Base-by-base conservation (phyloP, 2,888 invertebrate genomes). In the Venusia cambrica region DNA sequence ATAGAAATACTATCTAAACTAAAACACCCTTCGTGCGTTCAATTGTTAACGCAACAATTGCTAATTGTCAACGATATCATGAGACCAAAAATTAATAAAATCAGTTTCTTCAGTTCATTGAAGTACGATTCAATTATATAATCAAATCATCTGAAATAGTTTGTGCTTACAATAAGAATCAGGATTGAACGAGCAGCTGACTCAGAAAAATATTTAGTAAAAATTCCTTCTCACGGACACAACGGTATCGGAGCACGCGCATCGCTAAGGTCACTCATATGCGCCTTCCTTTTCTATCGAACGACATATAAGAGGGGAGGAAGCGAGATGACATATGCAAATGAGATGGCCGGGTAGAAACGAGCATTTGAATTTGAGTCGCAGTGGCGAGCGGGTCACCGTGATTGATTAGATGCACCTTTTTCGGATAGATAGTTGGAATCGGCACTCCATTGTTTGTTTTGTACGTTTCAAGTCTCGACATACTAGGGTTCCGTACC, bases 331-430 rank as follows among this genome's bases (percentile, higher is more conserved):
- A 45, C 31, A 11, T 62, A 78, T 79, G 79, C 73, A 79, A 83
- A 84, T 79, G 74, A 65, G 48, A 46, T 36, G 22, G 13, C 50
- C 48, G 42, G 51, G 61, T 62, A 69, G 75, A 80, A 73, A 62
- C 16, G 63, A 66, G 58, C 67, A 65, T 70, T 68, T 61, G 38
- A 43, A 38, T 40, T 40, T 47, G 64, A 71, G 62, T 74, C 61
- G 73, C 62, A 66, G 72, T 66, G 64, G 69, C 67, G 62, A 71
- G 59, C 65, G 61, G 66, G 60, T 68, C 65, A 59, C 46, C 47
- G 62, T 77, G 75, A 80, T 80, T 79, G 81, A 84, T 81, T 80
- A 67, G 78, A 79, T 80, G 77, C 80, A 81, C 73, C 73, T 72
- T 73, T 72, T 71, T 73, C 67, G 61, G 55, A 62, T 57, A 59